Evolutionary conservation across 2,797 vertebrate species (phyloP).

Genomic region (Pristis pectinata): DNA sequence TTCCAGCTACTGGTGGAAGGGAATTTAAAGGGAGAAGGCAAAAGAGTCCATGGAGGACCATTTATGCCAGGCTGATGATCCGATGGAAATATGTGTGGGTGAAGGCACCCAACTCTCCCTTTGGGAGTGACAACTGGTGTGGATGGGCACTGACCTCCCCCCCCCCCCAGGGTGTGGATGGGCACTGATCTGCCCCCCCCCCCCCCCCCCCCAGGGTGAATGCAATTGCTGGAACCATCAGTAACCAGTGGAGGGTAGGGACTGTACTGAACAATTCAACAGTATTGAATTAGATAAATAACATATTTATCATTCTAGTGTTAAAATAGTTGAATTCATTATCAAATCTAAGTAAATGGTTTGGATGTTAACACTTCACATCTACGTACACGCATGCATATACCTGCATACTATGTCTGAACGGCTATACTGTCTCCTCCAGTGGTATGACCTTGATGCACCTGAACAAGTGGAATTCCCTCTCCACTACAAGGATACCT

Average conservation of each 20-base stretch:
- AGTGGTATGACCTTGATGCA: slow-evolving; percentile 87
- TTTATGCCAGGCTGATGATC: neutral
- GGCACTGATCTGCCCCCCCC: no score
- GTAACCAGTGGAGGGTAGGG: no score
- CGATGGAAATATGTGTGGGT: neutral
- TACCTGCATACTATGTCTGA: neutral
- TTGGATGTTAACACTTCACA: neutral
- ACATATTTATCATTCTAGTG: neutral
- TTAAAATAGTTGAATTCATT: neutral
- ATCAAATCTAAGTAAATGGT: neutral
- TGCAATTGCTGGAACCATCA: no score
- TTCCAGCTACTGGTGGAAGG: neutral
- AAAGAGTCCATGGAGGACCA: neutral
- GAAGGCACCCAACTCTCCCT: neutral
- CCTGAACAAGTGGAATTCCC: slow-evolving; percentile 75
- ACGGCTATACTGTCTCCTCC: neutral
- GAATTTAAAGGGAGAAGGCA: neutral
- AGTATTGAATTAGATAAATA: neutral
- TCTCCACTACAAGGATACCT: slow-evolving; percentile 60
- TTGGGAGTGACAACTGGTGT: no score
- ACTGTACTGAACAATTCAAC: no score
- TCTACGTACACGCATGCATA: neutral
- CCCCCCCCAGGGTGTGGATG: no score
- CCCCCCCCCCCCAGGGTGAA: no score
- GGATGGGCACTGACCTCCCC: no score